Evolutionary conservation across 2,113 vertebrate genomes (phyloP).

Genomic region (Eulacestoma nigropectus): DNA sequence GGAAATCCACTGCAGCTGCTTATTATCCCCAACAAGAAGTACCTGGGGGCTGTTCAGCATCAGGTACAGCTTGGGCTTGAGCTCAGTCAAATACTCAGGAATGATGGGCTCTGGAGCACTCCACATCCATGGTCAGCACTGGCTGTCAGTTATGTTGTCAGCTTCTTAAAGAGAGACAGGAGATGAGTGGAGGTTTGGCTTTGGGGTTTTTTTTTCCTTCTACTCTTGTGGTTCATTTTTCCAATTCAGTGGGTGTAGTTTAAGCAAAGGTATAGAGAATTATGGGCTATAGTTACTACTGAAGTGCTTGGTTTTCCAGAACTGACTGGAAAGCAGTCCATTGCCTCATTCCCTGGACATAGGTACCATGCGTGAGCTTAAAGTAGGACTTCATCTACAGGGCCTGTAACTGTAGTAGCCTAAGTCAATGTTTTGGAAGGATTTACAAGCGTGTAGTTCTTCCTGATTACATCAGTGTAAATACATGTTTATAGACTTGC

Average conservation of each 20-base stretch:
- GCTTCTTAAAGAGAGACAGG: background rate
- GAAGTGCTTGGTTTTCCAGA: background rate
- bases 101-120: background rate
- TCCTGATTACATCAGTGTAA: background rate
- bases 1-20: background rate
- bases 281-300: background rate
- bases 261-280: background rate
- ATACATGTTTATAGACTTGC: background rate
- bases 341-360: background rate
- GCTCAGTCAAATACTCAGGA: background rate
- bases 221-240: background rate
- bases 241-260: background rate
- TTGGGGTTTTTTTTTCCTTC: accelerated
- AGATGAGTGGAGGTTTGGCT: background rate
- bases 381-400: background rate
- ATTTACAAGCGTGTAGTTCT: background rate
- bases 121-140: background rate
- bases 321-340: background rate
- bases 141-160: background rate
- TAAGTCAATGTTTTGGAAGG: background rate
- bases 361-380: background rate
- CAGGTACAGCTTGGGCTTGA: background rate
- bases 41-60: background rate
- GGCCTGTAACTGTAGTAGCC: background rate
- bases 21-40: background rate